These are phyloP conservation scores for Chesias legatella DNA, from an alignment of 2,888 invertebrate species.

Conservation along the genomic window DNA sequence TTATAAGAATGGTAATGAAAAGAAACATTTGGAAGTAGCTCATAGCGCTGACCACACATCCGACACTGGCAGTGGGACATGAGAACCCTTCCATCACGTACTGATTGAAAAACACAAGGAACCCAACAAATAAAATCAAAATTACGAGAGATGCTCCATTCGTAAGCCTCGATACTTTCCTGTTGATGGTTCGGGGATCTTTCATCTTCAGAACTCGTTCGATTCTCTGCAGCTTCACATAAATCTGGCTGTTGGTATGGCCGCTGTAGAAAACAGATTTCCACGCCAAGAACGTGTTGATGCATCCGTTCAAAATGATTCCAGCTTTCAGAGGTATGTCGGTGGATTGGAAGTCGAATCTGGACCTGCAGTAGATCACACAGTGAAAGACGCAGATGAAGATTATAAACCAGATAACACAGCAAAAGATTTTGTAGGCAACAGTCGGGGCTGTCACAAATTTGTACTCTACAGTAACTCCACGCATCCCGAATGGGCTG, in stretches of 20 bases:
- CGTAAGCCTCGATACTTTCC: constrained; percentile 25
- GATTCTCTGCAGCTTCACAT: constrained; percentile 56
- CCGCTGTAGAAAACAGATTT: constrained; percentile 34
- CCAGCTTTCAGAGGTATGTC: constrained; percentile 40
- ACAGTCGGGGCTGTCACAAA: constrained; percentile 44
- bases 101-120: constrained; percentile 31
- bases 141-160: constrained; percentile 4
- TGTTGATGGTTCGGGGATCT: constrained; percentile 34
- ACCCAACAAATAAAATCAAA: constrained; percentile 17
- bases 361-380: constrained; percentile 30
- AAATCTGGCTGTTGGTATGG: constrained; percentile 40
- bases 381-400: constrained; percentile 29
- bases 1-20: constrained; percentile 36
- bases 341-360: constrained; percentile 28
- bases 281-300: constrained; percentile 34
- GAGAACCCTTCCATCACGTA: constrained; percentile 31
- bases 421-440: constrained; percentile 39
- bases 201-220: constrained; percentile 44
- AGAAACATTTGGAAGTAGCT: constrained; percentile 39
- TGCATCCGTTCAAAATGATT: constrained; percentile 31
- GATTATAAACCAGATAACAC: constrained; percentile 37
- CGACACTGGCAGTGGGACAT: constrained; percentile 33
- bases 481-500: constrained; percentile 42
- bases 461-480: constrained; percentile 46
- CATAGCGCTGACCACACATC: constrained; percentile 28